phyloP scores from a whole-genome alignment of 30 jellyfish, hydroid and myxozoan species.

The Aurelia sp. region DNA sequence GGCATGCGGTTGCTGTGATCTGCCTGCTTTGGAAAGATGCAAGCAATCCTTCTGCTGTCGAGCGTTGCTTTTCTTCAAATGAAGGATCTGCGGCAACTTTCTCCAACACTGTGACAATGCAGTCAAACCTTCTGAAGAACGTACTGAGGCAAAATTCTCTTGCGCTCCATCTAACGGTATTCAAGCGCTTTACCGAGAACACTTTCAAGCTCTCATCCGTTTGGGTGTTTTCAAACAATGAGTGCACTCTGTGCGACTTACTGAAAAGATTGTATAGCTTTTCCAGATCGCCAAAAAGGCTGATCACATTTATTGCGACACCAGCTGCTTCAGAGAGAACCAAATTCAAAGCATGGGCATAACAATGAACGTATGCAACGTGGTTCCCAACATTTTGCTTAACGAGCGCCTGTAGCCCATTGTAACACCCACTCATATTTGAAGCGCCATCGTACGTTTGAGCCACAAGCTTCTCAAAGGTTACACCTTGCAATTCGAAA shows the following conservation, averaged over 20 bases:
- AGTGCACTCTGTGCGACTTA: slow-evolving; percentile 57
- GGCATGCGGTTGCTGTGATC: slow-evolving; percentile 64
- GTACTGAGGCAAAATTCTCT: slow-evolving; percentile 40
- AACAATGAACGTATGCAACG: slow-evolving; percentile 55
- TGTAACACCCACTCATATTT: slow-evolving; percentile 53
- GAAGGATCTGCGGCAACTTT: slow-evolving; percentile 31
- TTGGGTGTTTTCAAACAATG: slow-evolving; percentile 38
- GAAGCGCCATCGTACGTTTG: slow-evolving; percentile 64
- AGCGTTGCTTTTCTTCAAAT: slow-evolving; percentile 57
- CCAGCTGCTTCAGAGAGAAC: slow-evolving; percentile 60
- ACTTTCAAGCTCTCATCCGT: slow-evolving; percentile 47
- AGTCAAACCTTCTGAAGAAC: slow-evolving; percentile 31
- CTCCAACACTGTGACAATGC: slow-evolving; percentile 38
- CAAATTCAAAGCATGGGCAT: slow-evolving; percentile 58
- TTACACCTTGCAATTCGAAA: slow-evolving; percentile 42
- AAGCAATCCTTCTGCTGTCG: slow-evolving; percentile 60
- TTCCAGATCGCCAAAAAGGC: slow-evolving; percentile 38
- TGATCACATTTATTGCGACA: slow-evolving; percentile 54
- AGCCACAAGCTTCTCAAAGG: slow-evolving; percentile 61
- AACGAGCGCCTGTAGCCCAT: slow-evolving; percentile 63
- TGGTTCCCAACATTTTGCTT: slow-evolving; percentile 37
- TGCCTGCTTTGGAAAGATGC: slow-evolving; percentile 55
- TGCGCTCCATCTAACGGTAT: slow-evolving; percentile 54
- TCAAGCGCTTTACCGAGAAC: slow-evolving; percentile 36
- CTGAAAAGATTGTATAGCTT: slow-evolving; percentile 21